Evolutionary conservation across 2,888 invertebrate genomes (phyloP).

Genomic region (Steinernema hermaphroditum): DNA sequence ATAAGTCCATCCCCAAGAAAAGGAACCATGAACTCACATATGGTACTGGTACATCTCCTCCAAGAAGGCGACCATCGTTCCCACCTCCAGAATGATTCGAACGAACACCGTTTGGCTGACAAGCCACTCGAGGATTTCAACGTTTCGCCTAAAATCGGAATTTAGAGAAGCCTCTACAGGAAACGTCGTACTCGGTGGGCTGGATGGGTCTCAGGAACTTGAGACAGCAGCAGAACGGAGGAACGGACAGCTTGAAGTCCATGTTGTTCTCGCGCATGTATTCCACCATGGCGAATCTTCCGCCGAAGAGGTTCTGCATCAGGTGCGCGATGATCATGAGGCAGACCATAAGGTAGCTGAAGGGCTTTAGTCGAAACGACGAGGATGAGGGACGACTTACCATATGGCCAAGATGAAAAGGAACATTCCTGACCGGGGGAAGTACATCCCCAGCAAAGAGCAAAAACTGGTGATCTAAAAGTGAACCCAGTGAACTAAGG

Average conservation of each 20-base stretch:
- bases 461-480: slow-evolving; percentile 33
- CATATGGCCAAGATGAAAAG: slow-evolving; percentile 29
- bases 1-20: too few species aligned
- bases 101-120: slow-evolving; percentile 35
- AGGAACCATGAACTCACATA: too few species aligned
- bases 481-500: not conserved
- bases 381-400: slow-evolving; percentile 15
- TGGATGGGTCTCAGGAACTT: slow-evolving; percentile 2
- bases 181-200: slow-evolving; percentile 29
- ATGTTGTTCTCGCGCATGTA: slow-evolving; percentile 30
- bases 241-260: slow-evolving; percentile 20
- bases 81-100: slow-evolving; percentile 25
- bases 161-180: not conserved
- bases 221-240: slow-evolving; percentile 30
- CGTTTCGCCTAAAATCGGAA: not conserved
- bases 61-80: slow-evolving; percentile 29
- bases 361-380: not conserved
- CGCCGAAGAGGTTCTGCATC: slow-evolving; percentile 34
- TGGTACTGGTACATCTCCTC: slow-evolving; percentile 24
- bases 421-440: slow-evolving; percentile 33
- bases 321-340: slow-evolving; percentile 29
- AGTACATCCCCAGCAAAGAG: slow-evolving; percentile 32
- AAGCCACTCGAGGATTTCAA: slow-evolving; percentile 34
- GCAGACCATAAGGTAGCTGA: slow-evolving; percentile 34
- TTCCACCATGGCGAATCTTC: slow-evolving; percentile 22